Evolutionary conservation across 2,888 invertebrate genomes (phyloP), one percentile per base, ranked within the genome.

Genomic region (Lymantria monacha): DNA sequence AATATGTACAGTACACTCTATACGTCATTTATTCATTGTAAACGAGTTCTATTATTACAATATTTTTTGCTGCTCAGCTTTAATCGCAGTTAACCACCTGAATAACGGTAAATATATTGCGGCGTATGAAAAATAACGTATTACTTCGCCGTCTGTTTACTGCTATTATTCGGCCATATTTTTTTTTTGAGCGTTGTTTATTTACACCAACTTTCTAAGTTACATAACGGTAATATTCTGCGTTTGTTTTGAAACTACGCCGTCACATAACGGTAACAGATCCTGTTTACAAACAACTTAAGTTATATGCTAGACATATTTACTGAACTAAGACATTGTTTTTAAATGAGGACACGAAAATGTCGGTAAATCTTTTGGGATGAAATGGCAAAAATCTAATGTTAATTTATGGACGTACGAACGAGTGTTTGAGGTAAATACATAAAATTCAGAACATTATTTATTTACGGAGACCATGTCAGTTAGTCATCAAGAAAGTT

Each of bases 151-250:
- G 12, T 38, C 38, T 9, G 12, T 41, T 49, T 40, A 48, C 48
- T 36, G 41, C 30, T 42, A 41, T 44, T 49, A 44, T 11, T 48
- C 44, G 33, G 44, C 42, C 31, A 42, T 49, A 30, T 38, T 51
- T 38, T 38, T 51, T 38, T 49, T 45, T 42, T 42, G 42, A 48
- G 40, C 43, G 46, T 46, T 54, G 48, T 53, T 64, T 66, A 57
- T 61, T 64, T 63, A 57, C 48, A 58, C 51, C 49, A 72, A 76
- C 83, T 83, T 81, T 83, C 81, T 77, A 78, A 63, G 57, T 83
- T 83, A 69, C 70, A 69, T 67, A 83, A 84, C 71, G 59, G 65
- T 64, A 63, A 63, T 66, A 65, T 74, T 79, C 76, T 63, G 69
- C 71, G 69, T 73, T 77, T 76, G 78, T 74, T 80, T 79, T 77